Evolutionary conservation across 2,888 invertebrate genomes (phyloP).

Genomic region (Phyto melanocephala): DNA sequence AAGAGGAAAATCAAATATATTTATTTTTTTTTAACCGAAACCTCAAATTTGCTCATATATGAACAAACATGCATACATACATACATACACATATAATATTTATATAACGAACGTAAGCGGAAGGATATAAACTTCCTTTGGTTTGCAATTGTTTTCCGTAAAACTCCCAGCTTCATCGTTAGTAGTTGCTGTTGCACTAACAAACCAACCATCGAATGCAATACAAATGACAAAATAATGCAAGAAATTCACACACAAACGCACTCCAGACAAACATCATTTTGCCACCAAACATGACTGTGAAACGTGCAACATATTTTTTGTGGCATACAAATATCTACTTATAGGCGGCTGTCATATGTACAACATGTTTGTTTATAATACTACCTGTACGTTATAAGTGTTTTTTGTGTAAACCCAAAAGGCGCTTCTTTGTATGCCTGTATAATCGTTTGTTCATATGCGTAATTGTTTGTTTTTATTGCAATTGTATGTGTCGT

Average conservation of each 20-base stretch:
- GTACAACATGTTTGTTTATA: constrained; percentile 53
- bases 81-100: neutral
- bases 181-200: constrained; percentile 24
- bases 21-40: constrained; percentile 1
- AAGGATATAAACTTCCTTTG: constrained; percentile 65
- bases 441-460: neutral
- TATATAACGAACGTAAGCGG: constrained; percentile 42
- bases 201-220: constrained; percentile 51
- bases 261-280: neutral
- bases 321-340: constrained; percentile 65
- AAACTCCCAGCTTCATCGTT: constrained; percentile 17
- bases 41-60: constrained; percentile 51
- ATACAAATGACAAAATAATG: constrained; percentile 61
- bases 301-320: constrained; percentile 57
- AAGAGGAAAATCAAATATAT: neutral
- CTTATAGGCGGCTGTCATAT: constrained; percentile 56
- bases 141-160: constrained; percentile 62
- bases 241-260: constrained; percentile 20
- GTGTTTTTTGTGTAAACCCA: constrained; percentile 13
- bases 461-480: neutral
- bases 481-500: neutral
- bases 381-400: constrained; percentile 40
- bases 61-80: too few relatives aligned
- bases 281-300: neutral
- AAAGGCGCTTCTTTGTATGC: neutral